Evolutionary conservation across 2,888 invertebrate genomes (phyloP).

Genomic region (Andrena chrysosceles): DNA sequence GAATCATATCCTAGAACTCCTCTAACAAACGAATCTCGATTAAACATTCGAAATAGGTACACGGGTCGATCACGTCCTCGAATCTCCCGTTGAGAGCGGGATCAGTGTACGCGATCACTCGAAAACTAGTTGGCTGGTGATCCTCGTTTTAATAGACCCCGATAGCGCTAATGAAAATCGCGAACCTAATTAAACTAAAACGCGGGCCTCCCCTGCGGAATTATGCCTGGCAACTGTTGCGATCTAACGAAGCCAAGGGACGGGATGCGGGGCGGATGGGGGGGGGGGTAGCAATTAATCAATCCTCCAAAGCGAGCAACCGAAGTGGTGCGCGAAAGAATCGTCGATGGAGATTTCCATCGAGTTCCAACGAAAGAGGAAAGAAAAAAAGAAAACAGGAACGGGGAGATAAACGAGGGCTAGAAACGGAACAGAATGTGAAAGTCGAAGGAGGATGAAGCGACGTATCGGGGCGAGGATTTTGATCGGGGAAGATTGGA

Average conservation of each 20-base stretch:
- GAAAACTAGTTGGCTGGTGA: background rate
- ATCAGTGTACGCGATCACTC: background rate
- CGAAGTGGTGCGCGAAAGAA: slow-evolving; percentile 2
- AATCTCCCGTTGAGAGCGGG: slow-evolving; percentile 7
- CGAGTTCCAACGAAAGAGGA: slow-evolving; percentile 2
- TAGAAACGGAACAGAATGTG: slow-evolving; percentile 9
- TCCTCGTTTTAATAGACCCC: slow-evolving; percentile 10
- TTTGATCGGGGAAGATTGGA: slow-evolving; percentile 20
- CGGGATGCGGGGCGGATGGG: background rate
- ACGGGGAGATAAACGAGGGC: slow-evolving; percentile 13
- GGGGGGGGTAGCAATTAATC: background rate
- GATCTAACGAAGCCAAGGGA: slow-evolving; percentile 1
- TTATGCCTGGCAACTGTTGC: slow-evolving; percentile 8
- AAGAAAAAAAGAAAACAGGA: background rate
- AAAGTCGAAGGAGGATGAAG: slow-evolving; percentile 27
- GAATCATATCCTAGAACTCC: background rate
- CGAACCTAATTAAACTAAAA: slow-evolving; percentile 26
- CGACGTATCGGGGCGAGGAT: slow-evolving; percentile 8
- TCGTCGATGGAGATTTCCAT: slow-evolving; percentile 21
- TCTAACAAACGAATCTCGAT: background rate
- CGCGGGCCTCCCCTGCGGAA: background rate
- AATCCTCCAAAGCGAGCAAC: slow-evolving; percentile 10
- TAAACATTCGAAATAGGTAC: background rate
- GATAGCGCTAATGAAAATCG: slow-evolving; percentile 35
- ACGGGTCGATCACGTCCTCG: slow-evolving; percentile 1